A percentile compares a stretch with the other conserved stretches of the same genome.
Conservation (phyloP, 2,113 vertebrate species). For the Saimiri boliviensis region DNA sequence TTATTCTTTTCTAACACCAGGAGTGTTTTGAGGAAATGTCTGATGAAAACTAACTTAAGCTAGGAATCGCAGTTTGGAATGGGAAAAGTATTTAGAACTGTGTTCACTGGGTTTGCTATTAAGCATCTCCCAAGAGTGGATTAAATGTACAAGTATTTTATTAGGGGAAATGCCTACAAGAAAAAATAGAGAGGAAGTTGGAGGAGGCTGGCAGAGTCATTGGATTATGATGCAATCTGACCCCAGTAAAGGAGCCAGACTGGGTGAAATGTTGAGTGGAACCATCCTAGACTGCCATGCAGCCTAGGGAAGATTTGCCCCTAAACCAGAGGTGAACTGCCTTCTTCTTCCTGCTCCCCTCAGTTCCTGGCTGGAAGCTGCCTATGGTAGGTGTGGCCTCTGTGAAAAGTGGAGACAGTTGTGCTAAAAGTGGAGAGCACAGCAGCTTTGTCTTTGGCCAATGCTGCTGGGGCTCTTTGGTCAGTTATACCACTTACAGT, state of each 20-base stretch:
- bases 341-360: not conserved
- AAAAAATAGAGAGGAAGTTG: not conserved
- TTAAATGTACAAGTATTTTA: not conserved
- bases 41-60: not conserved
- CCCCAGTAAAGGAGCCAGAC: not conserved
- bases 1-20: not conserved
- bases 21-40: not conserved
- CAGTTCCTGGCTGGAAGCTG: not conserved
- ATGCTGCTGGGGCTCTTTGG: not conserved
- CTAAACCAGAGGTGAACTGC: not conserved
- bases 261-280: not conserved
- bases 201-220: not conserved
- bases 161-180: not conserved
- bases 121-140: not conserved
- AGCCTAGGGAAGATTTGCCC: not conserved
- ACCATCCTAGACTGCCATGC: not conserved
- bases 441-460: not conserved
- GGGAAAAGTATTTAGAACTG: not conserved
- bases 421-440: not conserved
- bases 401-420: not conserved
- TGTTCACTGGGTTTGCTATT: not conserved
- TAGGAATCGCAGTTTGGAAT: not conserved
- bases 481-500: not conserved
- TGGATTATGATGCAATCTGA: not conserved
- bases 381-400: not conserved